Evolutionary conservation across 2,113 vertebrate species (phyloP).

Genomic region (Rhinolophus sinicus): DNA sequence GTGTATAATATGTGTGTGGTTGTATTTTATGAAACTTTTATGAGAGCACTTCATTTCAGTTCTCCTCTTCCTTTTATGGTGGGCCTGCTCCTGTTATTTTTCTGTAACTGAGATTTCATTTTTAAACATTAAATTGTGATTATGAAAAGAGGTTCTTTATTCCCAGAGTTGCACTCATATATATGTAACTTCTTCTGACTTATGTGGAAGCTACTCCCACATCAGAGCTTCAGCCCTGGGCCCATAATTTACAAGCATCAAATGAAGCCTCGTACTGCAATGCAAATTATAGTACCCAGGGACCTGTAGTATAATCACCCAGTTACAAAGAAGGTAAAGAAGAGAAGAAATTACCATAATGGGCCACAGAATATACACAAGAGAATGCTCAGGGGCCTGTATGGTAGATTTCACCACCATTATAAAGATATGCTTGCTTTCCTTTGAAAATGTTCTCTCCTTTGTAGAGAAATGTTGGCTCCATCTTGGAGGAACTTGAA

Average conservation of each 20-base stretch:
- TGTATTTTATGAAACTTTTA: slow-evolving; percentile 60
- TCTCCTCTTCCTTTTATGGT: slow-evolving; percentile 50
- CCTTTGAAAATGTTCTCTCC: slow-evolving; percentile 15
- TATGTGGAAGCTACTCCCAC: slow-evolving; percentile 52
- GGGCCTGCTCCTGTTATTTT: slow-evolving; percentile 58
- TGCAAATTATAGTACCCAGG: slow-evolving; percentile 65
- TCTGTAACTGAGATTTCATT: slow-evolving; percentile 65
- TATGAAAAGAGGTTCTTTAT: slow-evolving; percentile 61
- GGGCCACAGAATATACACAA: slow-evolving; percentile 54
- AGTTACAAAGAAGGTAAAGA: slow-evolving; percentile 66
- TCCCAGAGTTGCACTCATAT: slow-evolving; percentile 48
- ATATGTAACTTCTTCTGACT: slow-evolving; percentile 60
- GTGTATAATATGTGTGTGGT: slow-evolving; percentile 45
- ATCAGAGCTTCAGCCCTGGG: slow-evolving; percentile 50
- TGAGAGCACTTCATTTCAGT: slow-evolving; percentile 31
- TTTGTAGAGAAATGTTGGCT: not conserved
- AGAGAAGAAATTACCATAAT: slow-evolving; percentile 69
- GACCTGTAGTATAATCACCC: slow-evolving; percentile 44
- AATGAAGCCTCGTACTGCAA: slow-evolving; percentile 61
- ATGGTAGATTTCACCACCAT: not conserved
- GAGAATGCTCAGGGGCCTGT: not conserved
- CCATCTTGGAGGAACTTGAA: not conserved
- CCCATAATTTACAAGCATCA: slow-evolving; percentile 68
- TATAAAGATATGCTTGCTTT: not conserved
- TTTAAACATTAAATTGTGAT: slow-evolving; percentile 73